phyloP scores from a whole-genome alignment of 2,113 vertebrate genomes.

The Fukomys damarensis region DNA sequence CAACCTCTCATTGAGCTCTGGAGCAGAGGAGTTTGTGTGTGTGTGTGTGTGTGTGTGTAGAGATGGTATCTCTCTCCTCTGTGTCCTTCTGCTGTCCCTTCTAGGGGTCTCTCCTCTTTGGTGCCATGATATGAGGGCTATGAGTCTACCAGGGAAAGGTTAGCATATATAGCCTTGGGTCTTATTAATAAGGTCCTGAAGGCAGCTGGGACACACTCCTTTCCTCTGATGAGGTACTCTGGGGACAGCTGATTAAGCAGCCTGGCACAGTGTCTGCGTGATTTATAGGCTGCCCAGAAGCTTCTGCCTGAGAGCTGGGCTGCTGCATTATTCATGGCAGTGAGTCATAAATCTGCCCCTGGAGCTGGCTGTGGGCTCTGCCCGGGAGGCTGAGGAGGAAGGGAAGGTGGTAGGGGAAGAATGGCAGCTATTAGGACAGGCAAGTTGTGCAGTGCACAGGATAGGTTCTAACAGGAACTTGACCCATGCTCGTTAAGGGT shows the following conservation, averaged over 20 bases:
- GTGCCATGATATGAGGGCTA: not conserved
- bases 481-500: not conserved
- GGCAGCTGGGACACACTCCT: conserved; percentile 50
- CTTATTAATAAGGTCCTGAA: conserved; percentile 61
- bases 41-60: fast-evolving
- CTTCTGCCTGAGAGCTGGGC: conserved; percentile 68
- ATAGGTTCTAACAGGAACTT: not conserved
- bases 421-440: not conserved
- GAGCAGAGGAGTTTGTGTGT: not conserved
- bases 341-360: conserved; percentile 74
- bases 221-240: conserved; percentile 43
- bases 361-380: conserved; percentile 51
- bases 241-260: conserved; percentile 78
- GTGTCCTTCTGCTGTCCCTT: not conserved
- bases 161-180: not conserved
- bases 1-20: not conserved
- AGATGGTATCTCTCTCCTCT: not conserved
- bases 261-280: conserved; percentile 68
- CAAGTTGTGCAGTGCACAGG: not conserved
- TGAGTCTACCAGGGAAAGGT: conserved; percentile 3
- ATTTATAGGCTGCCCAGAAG: conserved; percentile 75
- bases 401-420: not conserved
- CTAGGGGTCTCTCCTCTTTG: not conserved
- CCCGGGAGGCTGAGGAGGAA: conserved; percentile 34
- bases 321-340: conserved; percentile 79